Base-by-base conservation (phyloP, 2,888 invertebrate species). In the Synergus gifuensis region DNA sequence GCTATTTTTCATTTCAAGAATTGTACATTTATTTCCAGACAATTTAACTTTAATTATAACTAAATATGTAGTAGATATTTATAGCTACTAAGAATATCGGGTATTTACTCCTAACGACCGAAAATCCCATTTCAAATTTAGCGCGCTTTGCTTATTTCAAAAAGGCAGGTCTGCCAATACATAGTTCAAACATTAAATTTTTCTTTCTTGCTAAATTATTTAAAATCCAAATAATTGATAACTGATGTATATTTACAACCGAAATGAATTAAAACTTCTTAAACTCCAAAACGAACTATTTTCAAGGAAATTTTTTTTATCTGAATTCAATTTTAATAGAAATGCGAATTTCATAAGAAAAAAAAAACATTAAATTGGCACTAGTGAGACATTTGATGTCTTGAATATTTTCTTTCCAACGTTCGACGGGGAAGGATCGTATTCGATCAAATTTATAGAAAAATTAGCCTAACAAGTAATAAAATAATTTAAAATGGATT, bases 401-500 rank as follows among this genome's bases (percentile, higher is more conserved):
- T n/a, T 54, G 2, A 54, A n/a, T n/a, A 9, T 18, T 18, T 58
- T 58, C 4, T 58, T 9, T 9, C n/a, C 18, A 18, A 18, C 58
- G 58, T 58, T 58, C 18, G 18, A 58, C 3, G 58, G 18, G 9
- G n/a, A 18, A 58, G 58, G 9, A 58, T 58, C 58, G 9, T 58
- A 9, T 11, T 18, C 4, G 3, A 58, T 18, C 1, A 58, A 58
- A 9, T 18, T 7, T 11, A 18, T 9, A 58, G 18, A 58, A 58
- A 58, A 11, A 2, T 58, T 58, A 18, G 18, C 18, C 58, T 9
- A 2, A 2, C 11, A 62, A 62, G 62, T 14, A 12, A 22, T 62
- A 22, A 12, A 69, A 73, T 73, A 3, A 49, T 28, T 36, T 2
- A n/a, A 16, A 73, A 73, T 73, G 73, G n/a, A 73, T 11, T 11